Evolutionary conservation across 2,113 vertebrate species (phyloP), one percentile per base, ranked within the genome.

Genomic region (Dasyurus viverrinus): DNA sequence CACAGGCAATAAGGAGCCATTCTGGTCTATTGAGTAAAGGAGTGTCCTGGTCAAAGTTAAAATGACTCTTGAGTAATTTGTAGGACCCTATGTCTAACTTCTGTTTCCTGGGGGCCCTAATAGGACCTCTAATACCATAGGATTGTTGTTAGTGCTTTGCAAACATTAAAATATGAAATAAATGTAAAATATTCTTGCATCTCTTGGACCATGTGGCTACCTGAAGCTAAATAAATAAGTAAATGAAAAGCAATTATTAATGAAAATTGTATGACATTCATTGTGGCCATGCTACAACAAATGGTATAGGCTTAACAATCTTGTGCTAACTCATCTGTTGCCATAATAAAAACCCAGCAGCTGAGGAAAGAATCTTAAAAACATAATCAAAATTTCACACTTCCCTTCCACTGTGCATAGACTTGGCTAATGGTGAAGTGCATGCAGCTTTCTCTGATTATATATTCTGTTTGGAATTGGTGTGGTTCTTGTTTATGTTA

Each of bases 321-420:
- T 84, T 84, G 68, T 84, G n/a, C 68, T 84, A 42, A 36, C 6
- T 84, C 68, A 84, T n/a, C 68, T 84, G 68, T 84, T 84, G 36
- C 68, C n/a, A 84, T 84, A 42, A 84, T 84, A 93, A 95, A 89
- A 52, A 84, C 50, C 48, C 7, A 48, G 26, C 26, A 95, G 95
- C 11, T 91, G 47, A 96, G 92, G 90, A 2, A 90, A 95, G 92
- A 92, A 46, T 46, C 93, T 91, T 24, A 93, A 94, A 92, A 96
- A 25, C 47, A 94, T 95, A 97, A 52, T 24, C 68, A 52, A 92
- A 91, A 53, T 84, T 84, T 84, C 68, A 84, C 68, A 84, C 50
- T 48, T 94, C 55, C 95, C 89, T 90, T 60, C n/a, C 52, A 8
- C 90, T 92, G 53, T 92, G 92, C 11, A n/a, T 23, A 95, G 90